Evolutionary conservation across 2,888 invertebrate genomes (phyloP), one percentile per base, ranked within the genome.

Genomic region (Bembecia ichneumoniformis): DNA sequence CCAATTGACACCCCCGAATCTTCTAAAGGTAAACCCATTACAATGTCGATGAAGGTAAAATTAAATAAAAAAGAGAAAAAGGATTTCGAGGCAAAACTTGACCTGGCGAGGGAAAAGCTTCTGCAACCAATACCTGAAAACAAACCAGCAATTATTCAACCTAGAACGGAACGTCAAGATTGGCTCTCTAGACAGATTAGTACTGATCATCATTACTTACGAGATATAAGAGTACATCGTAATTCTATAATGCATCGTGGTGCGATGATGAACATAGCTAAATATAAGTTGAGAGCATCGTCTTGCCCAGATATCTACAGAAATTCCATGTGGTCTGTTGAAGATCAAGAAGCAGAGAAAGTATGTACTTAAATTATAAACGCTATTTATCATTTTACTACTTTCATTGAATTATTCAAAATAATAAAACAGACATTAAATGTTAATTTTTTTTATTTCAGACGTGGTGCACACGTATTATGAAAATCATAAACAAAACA

Each of bases 221-320:
- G 90, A 68, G 90, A 91, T 60, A 90, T 93, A 47, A 83, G 90
- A 60, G 88, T 93, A 5, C 94, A 94, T 70, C 89, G 95, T 59
- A 94, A 95, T 71, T 94, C 94, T 2, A 92, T 96, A 49, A 94
- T 95, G 88, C 95, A 96, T 74, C 91, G 96, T 44, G 94, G 94
- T 16, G 95, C 96, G 48, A 94, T 95, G 89, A 88, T 96, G 71
- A 96, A 94, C 70, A 92, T 94, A 55, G 92, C 93, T 56, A 93
- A 95, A 59, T 96, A 96, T 74, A 90, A 93, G 51, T 80, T 96
- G 50, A 87, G 94, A 48, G 96, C 96, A 1, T 95, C 95, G n/a
- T 96, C 96, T 46, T 97, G 97, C 71, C 97, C 97, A 0, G 94
- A 97, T 76, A 95, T 97, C 66, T 96, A 93, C 68, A 90, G 91